Evolutionary conservation across 1,140 invertebrate genomes (phyloP), one percentile per base, ranked within the genome.

Genomic region (Portunus trituberculatus): DNA sequence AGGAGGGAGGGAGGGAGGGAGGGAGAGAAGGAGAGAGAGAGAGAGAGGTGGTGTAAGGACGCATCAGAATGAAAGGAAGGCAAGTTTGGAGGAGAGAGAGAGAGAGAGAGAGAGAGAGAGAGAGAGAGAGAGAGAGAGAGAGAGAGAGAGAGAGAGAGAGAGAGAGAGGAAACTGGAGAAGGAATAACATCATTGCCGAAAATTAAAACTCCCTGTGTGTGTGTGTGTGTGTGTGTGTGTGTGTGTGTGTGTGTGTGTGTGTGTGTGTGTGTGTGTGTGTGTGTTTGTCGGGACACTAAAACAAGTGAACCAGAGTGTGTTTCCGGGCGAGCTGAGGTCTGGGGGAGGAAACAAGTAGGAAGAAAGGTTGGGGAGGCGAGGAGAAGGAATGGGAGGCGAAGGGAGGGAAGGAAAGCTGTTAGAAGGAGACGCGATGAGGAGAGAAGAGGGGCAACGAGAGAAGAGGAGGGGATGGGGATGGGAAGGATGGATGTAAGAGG

Each of bases 31-130:
- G 83, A 28, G 12, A 6, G 32, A 86, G 83, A 28, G 32, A 86
- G 3, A 12, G 83, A 86, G 83, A 39, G 28, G 83, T 25, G 12
- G 39, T 39, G 39, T 39, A 39, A 39, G 39, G 39, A 39, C 39
- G 39, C 39, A 39, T 39, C 39, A 39, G 39, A 39, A 39, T 39
- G 39, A 6, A 39, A 39, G 39, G 39, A 39, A 39, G 39, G 39
- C 39, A 39, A 39, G 39, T 39, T 4, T n/a, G 76, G 7, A 83
- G 28, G 76, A 3, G 28, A 25, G 1, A 83, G 76, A 83, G 76
- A 83, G 76, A 83, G 76, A 83, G 76, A 83, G 76, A 83, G 76
- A 83, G 76, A 83, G 76, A 83, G 76, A 83, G 76, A 83, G 76
- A 83, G 76, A 83, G 76, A 29, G 28, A 29, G 76, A 29, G 76